Conservation (phyloP, 2,888 invertebrate genomes). For the Venusia cambrica region DNA sequence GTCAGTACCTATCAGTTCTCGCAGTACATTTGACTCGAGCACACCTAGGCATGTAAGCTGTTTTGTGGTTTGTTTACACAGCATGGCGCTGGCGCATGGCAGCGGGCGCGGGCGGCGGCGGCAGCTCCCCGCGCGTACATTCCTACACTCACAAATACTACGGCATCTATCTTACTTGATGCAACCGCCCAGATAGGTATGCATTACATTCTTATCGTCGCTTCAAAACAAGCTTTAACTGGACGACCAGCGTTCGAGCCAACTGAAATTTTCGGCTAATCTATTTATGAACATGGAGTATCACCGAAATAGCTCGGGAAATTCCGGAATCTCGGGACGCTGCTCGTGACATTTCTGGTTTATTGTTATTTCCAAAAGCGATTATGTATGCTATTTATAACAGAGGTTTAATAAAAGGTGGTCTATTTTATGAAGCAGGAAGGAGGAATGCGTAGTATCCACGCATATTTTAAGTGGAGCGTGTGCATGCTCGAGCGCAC, state of each 20-base stretch:
- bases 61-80: constrained; percentile 70
- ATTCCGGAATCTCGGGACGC: constrained; percentile 42
- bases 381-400: constrained; percentile 62
- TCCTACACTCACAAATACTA: constrained; percentile 46
- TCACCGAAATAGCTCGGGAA: constrained; percentile 33
- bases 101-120: constrained; percentile 38
- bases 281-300: constrained; percentile 26
- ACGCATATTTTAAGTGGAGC: constrained; percentile 56
- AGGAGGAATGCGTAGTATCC: constrained; percentile 68
- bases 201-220: constrained; percentile 31
- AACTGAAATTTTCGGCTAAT: constrained; percentile 20
- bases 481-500: constrained; percentile 40
- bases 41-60: constrained; percentile 44
- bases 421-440: constrained; percentile 69
- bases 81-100: constrained; percentile 55
- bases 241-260: constrained; percentile 11
- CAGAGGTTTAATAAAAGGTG: constrained; percentile 59
- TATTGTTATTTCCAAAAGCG: constrained; percentile 66
- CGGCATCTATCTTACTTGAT: constrained; percentile 30
- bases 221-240: constrained; percentile 24
- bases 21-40: constrained; percentile 50
- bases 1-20: too few relatives aligned
- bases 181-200: constrained; percentile 30
- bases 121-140: constrained; percentile 40
- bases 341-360: constrained; percentile 61